Conservation (phyloP, 2,113 vertebrate species). For the Herpetotheres cachinnans region DNA sequence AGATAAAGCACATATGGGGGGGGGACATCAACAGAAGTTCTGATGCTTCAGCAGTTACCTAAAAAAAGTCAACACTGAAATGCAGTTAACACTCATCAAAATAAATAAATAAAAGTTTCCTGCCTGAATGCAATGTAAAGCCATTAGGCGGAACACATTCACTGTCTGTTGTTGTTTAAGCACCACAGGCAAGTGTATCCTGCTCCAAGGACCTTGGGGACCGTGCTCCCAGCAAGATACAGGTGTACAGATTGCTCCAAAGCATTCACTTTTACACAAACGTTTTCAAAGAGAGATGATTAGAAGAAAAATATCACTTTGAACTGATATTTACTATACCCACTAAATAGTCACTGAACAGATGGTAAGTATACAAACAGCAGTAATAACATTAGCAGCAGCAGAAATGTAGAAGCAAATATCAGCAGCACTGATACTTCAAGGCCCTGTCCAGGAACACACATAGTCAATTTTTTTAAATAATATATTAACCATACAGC, state of each 20-base stretch:
- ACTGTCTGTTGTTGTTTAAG: background rate
- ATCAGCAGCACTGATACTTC: background rate
- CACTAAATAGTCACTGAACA: constrained; percentile 30
- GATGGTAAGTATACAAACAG: constrained; percentile 11
- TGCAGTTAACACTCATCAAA: background rate
- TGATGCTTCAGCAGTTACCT: background rate
- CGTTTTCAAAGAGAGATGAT: background rate
- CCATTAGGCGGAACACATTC: background rate
- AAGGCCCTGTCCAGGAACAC: background rate
- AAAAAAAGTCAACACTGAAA: background rate
- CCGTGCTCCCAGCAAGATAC: background rate
- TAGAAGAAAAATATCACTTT: constrained; percentile 1
- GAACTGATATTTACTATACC: constrained; percentile 39
- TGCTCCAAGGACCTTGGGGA: background rate
- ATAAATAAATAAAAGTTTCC: background rate
- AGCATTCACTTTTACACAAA: background rate
- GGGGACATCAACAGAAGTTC: background rate
- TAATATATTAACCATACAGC: background rate
- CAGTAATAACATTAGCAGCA: constrained; percentile 4
- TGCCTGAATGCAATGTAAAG: background rate
- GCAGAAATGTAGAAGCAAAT: background rate
- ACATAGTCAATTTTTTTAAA: constrained; percentile 27
- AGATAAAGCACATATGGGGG: background rate
- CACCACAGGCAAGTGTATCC: background rate
- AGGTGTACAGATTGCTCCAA: background rate